Base-by-base conservation (phyloP, 2,113 vertebrate species). In the Perccottus glenii region DNA sequence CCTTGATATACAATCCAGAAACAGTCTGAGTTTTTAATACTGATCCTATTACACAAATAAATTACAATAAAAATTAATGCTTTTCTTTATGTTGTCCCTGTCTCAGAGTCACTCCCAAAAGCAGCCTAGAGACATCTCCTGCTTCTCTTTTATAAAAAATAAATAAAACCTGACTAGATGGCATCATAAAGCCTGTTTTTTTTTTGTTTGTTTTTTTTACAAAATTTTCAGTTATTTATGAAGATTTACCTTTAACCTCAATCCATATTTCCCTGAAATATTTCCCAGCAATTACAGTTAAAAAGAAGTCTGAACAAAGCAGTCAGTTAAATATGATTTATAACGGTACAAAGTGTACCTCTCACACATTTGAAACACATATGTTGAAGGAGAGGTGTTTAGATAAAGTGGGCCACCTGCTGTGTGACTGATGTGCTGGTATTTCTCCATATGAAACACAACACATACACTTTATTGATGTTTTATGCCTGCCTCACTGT, bases 381-480 rank as follows among this genome's bases (percentile, higher is more conserved):
- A 84, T 88, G 87, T 88, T 84, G 60, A 16, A 66, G 3, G 79
- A 82, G 68, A 62, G 65, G 71, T 75, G 63, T 55, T 53, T 2
- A 16, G 62, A 52, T 6, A 62, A 27, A 70, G 64, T 27, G 7
- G 12, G 15, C 72, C 35, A 11, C 90, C 88, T 73, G 86, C 87
- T 86, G 90, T 81, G 90, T 90, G 89, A 92, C 78, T 67, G 89
- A 92, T 89, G 65, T 73, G 66, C 75, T 69, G 80, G 88, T 85
- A 88, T 91, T 90, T 85, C 76, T 88, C 35, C 69, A 81, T 75
- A 77, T 83, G 85, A 90, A 75, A 78, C 70, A 80, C 73, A 75
- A 78, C 70, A 80, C 73, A 56, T 60, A 56, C 49, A 32, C 73
- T 87, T 82, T 82, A 89, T 80, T 84, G 82, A 87, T 87, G 83